Evolutionary conservation across 2,888 invertebrate species (phyloP), one percentile per base, ranked within the genome.

Genomic region (Alcis repandata): DNA sequence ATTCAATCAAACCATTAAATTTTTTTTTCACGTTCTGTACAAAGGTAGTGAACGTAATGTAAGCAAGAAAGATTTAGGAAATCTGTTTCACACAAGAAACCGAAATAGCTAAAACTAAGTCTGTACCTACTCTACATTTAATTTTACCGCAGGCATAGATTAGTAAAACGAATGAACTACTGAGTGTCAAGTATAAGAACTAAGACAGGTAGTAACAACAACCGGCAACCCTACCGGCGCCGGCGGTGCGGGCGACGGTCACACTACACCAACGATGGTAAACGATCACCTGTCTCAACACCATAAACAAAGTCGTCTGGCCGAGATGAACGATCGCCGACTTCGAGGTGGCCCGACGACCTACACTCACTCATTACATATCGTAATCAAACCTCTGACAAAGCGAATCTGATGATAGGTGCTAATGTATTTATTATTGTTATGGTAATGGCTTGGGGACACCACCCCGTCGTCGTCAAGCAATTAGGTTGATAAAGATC

Each of bases 261-360:
- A 43, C 10, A 13, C 43, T 20, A 43, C 43, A 20, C 67, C 27
- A 22, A 61, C 63, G 63, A 54, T 68, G 53, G 60, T 19, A 36
- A 45, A 54, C 64, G 36, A 59, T 57, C 48, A 66, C 52, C 45
- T 58, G 51, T n/a, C 45, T 27, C 40, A 9, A 19, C 20, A 32
- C 33, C 41, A 65, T 68, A 67, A 68, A 69, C 66, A 65, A 32
- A 54, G 53, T 67, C 51, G 69, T 64, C 48, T 59, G 53, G 41
- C 32, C n/a, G 38, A 71, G 73, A 73, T 66, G 73, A 75, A 76
- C 70, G 71, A 66, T 62, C 59, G 70, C 69, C 73, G 72, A 74
- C 82, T 45, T 69, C 78, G 63, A 67, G 86, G 86, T 87, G 88
- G 87, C 64, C 85, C 63, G 58, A 59, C 48, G 46, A n/a, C 11